phyloP scores from a whole-genome alignment of 2,797 vertebrate genomes.

The Chiropotes sagulatus region DNA sequence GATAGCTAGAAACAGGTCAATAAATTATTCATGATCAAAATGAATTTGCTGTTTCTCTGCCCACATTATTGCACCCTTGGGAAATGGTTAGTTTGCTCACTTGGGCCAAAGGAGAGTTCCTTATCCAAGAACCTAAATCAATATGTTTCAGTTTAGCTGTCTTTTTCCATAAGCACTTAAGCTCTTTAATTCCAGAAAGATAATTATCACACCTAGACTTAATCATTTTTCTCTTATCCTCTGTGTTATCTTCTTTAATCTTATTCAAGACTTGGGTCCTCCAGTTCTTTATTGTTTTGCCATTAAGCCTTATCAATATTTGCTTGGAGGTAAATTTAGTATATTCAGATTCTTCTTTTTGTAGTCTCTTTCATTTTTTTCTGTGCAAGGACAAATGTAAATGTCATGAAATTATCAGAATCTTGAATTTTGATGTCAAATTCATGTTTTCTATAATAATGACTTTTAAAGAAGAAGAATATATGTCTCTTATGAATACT shows the following conservation, averaged over 20 bases:
- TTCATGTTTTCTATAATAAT: neutral
- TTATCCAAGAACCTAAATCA: neutral
- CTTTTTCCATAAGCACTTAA: neutral
- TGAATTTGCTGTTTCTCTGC: neutral
- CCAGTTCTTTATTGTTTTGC: slow-evolving; percentile 4
- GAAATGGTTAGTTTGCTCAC: neutral
- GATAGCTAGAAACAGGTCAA: neutral
- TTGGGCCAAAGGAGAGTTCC: neutral
- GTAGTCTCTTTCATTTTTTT: neutral
- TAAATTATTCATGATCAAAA: neutral
- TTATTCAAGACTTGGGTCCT: neutral
- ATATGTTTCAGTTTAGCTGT: neutral
- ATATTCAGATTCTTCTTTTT: neutral
- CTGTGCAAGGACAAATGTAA: neutral
- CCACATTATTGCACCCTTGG: neutral
- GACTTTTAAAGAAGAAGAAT: neutral
- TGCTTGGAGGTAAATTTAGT: neutral
- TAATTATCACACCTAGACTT: slow-evolving; percentile 1
- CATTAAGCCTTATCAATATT: slow-evolving; percentile 25
- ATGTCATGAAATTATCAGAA: neutral
- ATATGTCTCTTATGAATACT: neutral
- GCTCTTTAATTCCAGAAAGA: slow-evolving; percentile 16
- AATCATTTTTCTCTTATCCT: neutral
- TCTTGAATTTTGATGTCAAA: neutral
- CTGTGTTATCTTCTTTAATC: slow-evolving; percentile 6